Evolutionary conservation across 2,888 invertebrate species (phyloP), one percentile per base, ranked within the genome.

Genomic region (Euzophera pinguis): DNA sequence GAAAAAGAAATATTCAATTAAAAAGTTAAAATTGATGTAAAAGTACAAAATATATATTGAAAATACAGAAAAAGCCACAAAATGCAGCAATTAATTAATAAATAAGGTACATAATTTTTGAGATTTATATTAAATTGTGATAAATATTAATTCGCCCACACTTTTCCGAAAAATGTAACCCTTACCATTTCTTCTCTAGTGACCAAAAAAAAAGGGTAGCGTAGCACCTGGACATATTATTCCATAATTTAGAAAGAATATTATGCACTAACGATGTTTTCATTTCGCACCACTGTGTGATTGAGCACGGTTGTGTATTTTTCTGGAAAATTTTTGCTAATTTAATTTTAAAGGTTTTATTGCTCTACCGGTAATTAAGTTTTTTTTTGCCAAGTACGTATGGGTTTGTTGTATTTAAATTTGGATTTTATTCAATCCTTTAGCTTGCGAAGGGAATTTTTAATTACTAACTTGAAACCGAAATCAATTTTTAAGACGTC

Each of bases 201-300:
- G 42, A 42, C 47, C 39, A 35, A 14, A 42, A 48, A 48, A 52
- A 39, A 39, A 22, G 22, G 12, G 29, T 4, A 13, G 3, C 35
- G 50, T 51, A 47, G n/a, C 80, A 81, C 81, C 81, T 81, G 81
- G 53, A 53, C 60, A 61, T 73, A 79, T 81, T 78, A 80, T 81
- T 76, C 73, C 69, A 73, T 74, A 78, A 80, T 81, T 81, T 79
- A 67, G 70, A 67, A 64, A 66, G 60, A 58, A 63, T 58, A 60
- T 64, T 64, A 63, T 61, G 45, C 45, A 61, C 58, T 75, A 76
- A 78, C 69, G 73, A 69, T 68, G 58, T 69, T 80, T 80, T 79
- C 69, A 77, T 75, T 78, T 66, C 58, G 9, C 48, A n/a, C 22
- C 22, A 22, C 37, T 12, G 50, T 50, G 43, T 43, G 51, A 51